Conservation (phyloP, 2,113 vertebrate genomes). For the Melanerpes formicivorus region DNA sequence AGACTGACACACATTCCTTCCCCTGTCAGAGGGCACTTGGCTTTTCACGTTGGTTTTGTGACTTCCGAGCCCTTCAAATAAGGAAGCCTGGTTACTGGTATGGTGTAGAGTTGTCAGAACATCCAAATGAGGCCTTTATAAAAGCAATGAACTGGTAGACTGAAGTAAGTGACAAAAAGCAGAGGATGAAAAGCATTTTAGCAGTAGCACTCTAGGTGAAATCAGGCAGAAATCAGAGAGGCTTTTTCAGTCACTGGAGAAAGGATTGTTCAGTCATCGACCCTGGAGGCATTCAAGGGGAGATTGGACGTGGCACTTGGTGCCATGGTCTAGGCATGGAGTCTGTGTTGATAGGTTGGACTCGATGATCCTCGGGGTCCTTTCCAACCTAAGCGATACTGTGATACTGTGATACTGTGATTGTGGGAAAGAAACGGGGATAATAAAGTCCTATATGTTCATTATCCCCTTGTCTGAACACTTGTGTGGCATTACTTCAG, state of each 20-base stretch:
- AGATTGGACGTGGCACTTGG: too few relatives aligned
- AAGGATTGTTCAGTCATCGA: too few relatives aligned
- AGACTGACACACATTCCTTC: background rate
- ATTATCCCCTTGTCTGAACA: background rate
- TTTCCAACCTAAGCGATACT: too few relatives aligned
- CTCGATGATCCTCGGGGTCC: too few relatives aligned
- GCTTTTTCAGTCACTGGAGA: background rate
- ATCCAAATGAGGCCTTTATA: background rate
- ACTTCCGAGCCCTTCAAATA: background rate
- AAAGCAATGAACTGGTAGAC: background rate
- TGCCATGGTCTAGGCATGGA: too few relatives aligned
- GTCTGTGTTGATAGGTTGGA: too few relatives aligned
- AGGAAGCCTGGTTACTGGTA: background rate
- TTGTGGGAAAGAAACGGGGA: background rate
- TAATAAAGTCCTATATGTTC: background rate
- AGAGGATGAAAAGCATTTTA: conserved; percentile 27
- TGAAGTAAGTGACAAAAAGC: background rate
- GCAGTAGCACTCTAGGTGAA: background rate
- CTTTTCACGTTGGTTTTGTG: background rate
- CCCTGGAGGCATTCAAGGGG: too few relatives aligned
- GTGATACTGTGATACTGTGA: too few relatives aligned
- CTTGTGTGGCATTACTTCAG: background rate
- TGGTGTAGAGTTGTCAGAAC: background rate
- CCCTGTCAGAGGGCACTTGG: conserved; percentile 15
- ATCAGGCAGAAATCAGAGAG: background rate